Conservation (phyloP, 2,113 vertebrate genomes). For the Phasianus colchicus region DNA sequence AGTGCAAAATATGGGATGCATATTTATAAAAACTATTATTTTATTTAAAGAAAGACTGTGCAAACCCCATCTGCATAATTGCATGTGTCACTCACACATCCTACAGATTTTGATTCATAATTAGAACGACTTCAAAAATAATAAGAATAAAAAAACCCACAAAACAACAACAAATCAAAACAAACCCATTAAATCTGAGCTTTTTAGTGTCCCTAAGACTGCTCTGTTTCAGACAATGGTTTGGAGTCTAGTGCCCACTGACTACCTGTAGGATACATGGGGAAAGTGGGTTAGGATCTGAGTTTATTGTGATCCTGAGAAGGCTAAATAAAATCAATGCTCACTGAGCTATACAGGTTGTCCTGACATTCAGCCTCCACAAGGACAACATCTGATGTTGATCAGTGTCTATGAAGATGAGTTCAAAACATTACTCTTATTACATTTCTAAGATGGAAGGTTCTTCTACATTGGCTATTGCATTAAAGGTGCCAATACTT, state of each 20-base stretch:
- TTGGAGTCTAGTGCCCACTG: background rate
- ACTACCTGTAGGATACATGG: background rate
- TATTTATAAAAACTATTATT: slow-evolving; percentile 54
- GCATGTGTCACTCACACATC: slow-evolving; percentile 58
- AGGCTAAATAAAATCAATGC: background rate
- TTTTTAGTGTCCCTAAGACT: background rate
- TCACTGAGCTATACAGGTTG: background rate
- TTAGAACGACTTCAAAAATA: slow-evolving; percentile 45
- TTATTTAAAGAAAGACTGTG: slow-evolving; percentile 53
- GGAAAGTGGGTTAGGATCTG: background rate
- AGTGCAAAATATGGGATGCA: background rate
- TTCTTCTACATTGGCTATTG: slow-evolving; percentile 1
- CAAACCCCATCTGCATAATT: slow-evolving; percentile 59
- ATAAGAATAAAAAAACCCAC: background rate
- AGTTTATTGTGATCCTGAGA: background rate
- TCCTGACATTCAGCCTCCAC: slow-evolving; percentile 21
- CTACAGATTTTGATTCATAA: slow-evolving; percentile 56
- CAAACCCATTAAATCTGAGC: background rate
- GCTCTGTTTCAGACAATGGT: background rate
- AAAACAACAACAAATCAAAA: background rate
- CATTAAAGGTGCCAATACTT: background rate
- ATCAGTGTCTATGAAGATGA: background rate
- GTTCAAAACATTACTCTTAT: background rate
- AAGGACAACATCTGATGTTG: background rate
- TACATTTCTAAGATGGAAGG: background rate